These are phyloP conservation scores for Drosophila elegans DNA, from an alignment of 1,140 invertebrate species.

Conservation along the genomic window DNA sequence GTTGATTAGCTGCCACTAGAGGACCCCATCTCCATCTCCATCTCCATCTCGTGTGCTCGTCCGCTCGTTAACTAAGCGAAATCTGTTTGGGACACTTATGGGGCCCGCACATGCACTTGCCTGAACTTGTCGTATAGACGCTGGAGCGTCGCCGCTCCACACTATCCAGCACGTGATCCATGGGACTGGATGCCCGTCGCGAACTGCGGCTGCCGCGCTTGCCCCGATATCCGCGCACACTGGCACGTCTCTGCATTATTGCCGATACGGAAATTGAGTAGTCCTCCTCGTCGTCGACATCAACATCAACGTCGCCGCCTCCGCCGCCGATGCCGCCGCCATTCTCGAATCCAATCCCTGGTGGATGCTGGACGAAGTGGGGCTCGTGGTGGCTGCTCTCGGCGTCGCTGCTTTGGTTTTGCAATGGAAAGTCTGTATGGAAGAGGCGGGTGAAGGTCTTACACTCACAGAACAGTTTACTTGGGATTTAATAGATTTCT, in stretches of 20 bases:
- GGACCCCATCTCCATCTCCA: conserved; percentile 36
- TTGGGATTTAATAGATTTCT: too few species aligned
- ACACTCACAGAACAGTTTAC: too few species aligned
- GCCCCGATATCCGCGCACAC: conserved; percentile 87
- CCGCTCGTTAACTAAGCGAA: conserved; percentile 52
- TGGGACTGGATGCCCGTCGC: conserved; percentile 90
- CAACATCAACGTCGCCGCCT: conserved; percentile 9
- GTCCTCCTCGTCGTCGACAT: conserved; percentile 88
- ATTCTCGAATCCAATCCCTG: conserved; percentile 39
- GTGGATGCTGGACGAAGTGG: conserved; percentile 22
- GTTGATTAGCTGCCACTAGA: conserved; percentile 56
- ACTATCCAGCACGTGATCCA: conserved; percentile 85
- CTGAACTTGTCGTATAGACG: conserved; percentile 93
- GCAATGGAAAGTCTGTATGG: conserved; percentile 58
- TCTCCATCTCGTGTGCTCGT: conserved; percentile 37
- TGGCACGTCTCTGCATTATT: conserved; percentile 91
- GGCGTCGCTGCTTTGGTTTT: conserved; percentile 70
- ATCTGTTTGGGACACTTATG: conserved; percentile 55
- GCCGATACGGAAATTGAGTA: conserved; percentile 93
- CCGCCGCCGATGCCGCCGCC: conserved; percentile 50
- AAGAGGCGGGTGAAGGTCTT: background rate
- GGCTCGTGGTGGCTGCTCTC: conserved; percentile 54
- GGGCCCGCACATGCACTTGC: conserved; percentile 87
- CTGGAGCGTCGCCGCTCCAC: conserved; percentile 89
- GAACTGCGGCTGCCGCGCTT: conserved; percentile 85